A percentile compares a stretch with the other conserved stretches of the same genome.
These are phyloP conservation scores for Ciconia boyciana DNA, from an alignment of 2,113 vertebrate genomes.

Conservation along the genomic window DNA sequence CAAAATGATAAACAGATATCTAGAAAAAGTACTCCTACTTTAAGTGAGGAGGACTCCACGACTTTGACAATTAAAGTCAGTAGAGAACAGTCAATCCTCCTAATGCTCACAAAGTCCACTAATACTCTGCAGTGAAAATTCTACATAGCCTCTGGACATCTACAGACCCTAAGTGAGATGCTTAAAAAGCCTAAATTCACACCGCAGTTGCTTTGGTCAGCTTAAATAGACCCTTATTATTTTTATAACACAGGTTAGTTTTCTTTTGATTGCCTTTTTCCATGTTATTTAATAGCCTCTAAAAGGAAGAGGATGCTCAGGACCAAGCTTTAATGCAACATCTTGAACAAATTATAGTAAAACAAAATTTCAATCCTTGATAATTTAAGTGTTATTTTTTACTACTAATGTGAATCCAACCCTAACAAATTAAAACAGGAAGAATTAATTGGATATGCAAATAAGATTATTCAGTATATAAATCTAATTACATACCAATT, in stretches of 20 bases:
- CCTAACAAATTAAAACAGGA: conserved; percentile 82
- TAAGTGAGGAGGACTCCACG: background rate
- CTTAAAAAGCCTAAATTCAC: background rate
- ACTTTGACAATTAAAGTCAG: background rate
- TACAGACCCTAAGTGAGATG: background rate
- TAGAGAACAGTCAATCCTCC: background rate
- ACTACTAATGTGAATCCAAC: conserved; percentile 78
- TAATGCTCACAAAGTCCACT: background rate
- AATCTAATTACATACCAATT: conserved; percentile 86
- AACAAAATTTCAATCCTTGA: conserved; percentile 66
- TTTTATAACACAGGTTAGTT: background rate
- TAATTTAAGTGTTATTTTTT: conserved; percentile 76
- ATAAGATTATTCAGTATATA: conserved; percentile 86
- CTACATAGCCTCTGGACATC: background rate
- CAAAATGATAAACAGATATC: background rate
- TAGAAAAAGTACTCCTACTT: background rate
- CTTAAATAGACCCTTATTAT: background rate
- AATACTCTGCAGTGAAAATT: background rate
- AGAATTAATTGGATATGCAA: conserved; percentile 88
- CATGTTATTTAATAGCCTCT: background rate
- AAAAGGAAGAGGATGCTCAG: background rate
- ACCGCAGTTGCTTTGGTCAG: background rate
- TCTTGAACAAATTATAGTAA: conserved; percentile 64
- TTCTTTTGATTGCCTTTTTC: background rate
- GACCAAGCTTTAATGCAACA: conserved; percentile 58